Evolutionary conservation across 2,113 vertebrate species (phyloP).

Genomic region (Perca schrenkii): DNA sequence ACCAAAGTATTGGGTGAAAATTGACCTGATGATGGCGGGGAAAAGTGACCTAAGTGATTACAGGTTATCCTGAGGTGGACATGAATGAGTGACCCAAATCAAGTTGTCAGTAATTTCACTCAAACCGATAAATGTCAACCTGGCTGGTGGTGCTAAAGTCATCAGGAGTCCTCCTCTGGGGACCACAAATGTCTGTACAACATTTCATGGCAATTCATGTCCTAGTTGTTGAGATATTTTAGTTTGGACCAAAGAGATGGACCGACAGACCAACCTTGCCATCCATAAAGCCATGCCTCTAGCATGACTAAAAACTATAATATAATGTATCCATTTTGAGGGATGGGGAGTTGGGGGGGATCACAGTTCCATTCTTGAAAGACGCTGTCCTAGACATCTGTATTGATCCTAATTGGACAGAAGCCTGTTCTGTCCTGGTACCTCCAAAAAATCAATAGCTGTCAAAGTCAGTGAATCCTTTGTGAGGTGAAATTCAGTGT

Average conservation of each 20-base stretch:
- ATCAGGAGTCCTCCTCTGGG: neutral
- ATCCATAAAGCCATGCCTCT: neutral
- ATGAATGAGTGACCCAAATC: neutral
- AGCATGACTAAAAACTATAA: neutral
- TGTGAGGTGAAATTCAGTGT: neutral
- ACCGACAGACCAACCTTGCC: neutral
- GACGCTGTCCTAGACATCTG: constrained; percentile 38
- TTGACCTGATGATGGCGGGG: too few species aligned
- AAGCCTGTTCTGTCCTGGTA: constrained; percentile 56
- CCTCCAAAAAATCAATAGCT: constrained; percentile 57
- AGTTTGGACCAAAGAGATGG: neutral
- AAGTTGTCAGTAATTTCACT: neutral
- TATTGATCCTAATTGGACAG: constrained; percentile 66
- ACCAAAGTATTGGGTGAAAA: too few species aligned
- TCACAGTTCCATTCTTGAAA: constrained; percentile 27
- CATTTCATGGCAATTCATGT: neutral
- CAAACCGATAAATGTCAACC: neutral
- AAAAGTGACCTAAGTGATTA: neutral
- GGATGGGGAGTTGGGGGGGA: neutral
- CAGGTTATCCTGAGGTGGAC: neutral
- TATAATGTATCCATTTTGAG: constrained; percentile 8
- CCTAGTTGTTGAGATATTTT: neutral
- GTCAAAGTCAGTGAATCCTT: constrained; percentile 41
- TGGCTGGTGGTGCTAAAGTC: neutral
- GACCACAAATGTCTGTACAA: neutral